Conservation (phyloP, 1,140 invertebrate genomes). For the Micrasema longulum region DNA sequence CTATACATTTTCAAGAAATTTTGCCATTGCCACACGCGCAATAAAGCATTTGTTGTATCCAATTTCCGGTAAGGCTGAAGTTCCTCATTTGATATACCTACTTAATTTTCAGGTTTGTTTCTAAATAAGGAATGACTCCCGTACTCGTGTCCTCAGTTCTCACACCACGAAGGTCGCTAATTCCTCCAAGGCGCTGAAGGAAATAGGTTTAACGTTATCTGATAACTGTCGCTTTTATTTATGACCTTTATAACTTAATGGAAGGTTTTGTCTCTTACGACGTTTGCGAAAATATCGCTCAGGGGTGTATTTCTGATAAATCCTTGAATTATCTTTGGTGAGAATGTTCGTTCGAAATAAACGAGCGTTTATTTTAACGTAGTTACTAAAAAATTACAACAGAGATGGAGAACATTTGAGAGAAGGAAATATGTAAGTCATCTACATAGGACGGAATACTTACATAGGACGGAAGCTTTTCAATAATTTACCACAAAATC, state of each 20-base stretch:
- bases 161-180: background rate
- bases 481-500: no score
- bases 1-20: no score
- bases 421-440: no score
- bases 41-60: no score
- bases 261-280: slow-evolving; percentile 14
- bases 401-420: no score
- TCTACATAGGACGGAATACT: no score
- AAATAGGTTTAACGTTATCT: slow-evolving; percentile 21
- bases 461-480: no score
- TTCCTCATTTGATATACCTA: background rate
- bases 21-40: no score
- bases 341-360: background rate
- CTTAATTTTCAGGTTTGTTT: background rate
- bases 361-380: slow-evolving; percentile 1
- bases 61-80: no score
- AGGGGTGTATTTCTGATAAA: no score
- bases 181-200: slow-evolving; percentile 2
- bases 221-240: slow-evolving; percentile 30
- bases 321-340: no score
- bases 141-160: background rate
- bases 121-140: background rate
- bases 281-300: background rate
- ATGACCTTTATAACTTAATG: slow-evolving; percentile 13
- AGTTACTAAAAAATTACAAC: background rate